phyloP scores from a whole-genome alignment of 2,888 invertebrate species.

The Trachelus stipa region DNA sequence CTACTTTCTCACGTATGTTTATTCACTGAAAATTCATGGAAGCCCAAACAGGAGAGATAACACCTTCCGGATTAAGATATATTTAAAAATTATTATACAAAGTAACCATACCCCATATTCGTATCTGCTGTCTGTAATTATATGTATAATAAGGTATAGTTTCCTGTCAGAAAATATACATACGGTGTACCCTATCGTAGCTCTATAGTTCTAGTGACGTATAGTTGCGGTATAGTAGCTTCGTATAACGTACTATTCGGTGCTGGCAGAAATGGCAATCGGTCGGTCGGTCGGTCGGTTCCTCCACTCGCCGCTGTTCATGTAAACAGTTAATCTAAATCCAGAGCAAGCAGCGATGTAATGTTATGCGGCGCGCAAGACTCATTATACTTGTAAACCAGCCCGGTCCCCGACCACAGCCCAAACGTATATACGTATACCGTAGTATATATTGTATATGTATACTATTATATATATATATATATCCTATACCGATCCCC shows the following conservation, averaged over 20 bases:
- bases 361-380: constrained; percentile 66
- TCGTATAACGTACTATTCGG: neutral
- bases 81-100: neutral
- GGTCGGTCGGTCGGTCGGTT: constrained; percentile 33
- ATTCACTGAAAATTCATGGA: neutral
- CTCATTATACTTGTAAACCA: constrained; percentile 68
- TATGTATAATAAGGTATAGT: neutral
- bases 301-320: constrained; percentile 42
- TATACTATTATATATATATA: neutral
- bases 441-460: neutral
- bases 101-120: neutral
- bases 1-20: neutral
- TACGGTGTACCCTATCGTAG: neutral
- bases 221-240: neutral
- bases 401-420: constrained; percentile 59
- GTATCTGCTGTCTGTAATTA: neutral
- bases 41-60: neutral
- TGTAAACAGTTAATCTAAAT: constrained; percentile 67
- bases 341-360: constrained; percentile 65
- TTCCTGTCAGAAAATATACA: neutral
- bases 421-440: constrained; percentile 27
- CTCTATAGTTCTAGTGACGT: neutral
- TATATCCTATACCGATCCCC: neutral
- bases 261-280: constrained; percentile 46
- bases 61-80: constrained; percentile 21